Evolutionary conservation across 2,113 vertebrate genomes (phyloP).

Genomic region (Saguinus imperator): DNA sequence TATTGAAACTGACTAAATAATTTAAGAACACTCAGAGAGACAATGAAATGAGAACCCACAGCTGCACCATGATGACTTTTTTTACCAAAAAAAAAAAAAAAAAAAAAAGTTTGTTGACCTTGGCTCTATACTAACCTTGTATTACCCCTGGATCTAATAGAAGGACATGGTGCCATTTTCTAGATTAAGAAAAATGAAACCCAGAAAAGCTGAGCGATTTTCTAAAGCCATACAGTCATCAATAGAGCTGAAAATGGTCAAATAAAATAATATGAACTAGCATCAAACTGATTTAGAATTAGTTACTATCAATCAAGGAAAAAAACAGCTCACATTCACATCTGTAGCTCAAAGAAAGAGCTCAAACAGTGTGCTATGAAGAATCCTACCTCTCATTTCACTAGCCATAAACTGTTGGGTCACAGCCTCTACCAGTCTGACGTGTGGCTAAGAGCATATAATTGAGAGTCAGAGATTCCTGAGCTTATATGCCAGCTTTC

Average conservation of each 20-base stretch:
- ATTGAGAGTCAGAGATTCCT: background rate
- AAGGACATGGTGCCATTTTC: background rate
- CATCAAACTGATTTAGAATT: background rate
- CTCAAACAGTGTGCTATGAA: background rate
- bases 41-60: background rate
- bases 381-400: background rate
- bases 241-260: background rate
- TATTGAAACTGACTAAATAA: background rate
- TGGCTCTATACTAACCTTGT: background rate
- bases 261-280: background rate
- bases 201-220: background rate
- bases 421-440: background rate
- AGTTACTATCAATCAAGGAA: background rate
- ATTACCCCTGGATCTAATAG: background rate
- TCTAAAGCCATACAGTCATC: background rate
- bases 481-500: background rate
- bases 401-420: background rate
- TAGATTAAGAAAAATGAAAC: slow-evolving; percentile 10
- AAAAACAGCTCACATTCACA: background rate
- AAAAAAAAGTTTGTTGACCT: background rate
- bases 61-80: background rate
- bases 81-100: background rate
- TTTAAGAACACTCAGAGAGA: background rate
- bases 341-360: background rate
- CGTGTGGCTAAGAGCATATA: background rate